phyloP scores from a whole-genome alignment of 2,113 vertebrate species.

The Myotis yumanensis region DNA sequence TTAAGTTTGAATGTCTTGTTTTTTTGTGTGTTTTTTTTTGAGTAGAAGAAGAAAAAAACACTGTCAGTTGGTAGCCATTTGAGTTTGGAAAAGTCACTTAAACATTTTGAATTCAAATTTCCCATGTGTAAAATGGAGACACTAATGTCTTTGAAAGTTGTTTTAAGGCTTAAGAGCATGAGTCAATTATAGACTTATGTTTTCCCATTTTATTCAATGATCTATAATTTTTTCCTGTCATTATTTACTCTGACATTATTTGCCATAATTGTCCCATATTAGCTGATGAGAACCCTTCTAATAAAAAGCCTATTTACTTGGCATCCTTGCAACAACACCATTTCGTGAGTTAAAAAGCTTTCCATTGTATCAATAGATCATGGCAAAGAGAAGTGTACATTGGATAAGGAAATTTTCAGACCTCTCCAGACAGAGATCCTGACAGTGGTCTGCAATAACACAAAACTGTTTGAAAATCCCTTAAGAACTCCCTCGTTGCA shows the following conservation, averaged over 20 bases:
- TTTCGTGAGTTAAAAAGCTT: not conserved
- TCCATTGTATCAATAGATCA: not conserved
- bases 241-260: not conserved
- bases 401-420: constrained; percentile 1
- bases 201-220: not conserved
- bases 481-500: not conserved
- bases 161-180: not conserved
- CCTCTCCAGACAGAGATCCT: not conserved
- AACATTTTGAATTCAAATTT: not conserved
- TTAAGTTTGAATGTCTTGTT: not conserved
- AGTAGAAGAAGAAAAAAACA: not conserved
- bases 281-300: not conserved
- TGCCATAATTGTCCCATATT: not conserved
- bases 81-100: not conserved
- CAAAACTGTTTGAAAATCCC: not conserved
- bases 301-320: not conserved
- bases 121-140: not conserved
- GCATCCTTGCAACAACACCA: not conserved
- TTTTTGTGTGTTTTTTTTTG: not conserved
- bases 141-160: not conserved
- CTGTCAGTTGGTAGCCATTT: not conserved
- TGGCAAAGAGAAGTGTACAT: not conserved
- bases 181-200: not conserved
- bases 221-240: not conserved
- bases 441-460: not conserved